Conservation (phyloP, 2,113 vertebrate genomes). For the Odontophorus gujanensis region DNA sequence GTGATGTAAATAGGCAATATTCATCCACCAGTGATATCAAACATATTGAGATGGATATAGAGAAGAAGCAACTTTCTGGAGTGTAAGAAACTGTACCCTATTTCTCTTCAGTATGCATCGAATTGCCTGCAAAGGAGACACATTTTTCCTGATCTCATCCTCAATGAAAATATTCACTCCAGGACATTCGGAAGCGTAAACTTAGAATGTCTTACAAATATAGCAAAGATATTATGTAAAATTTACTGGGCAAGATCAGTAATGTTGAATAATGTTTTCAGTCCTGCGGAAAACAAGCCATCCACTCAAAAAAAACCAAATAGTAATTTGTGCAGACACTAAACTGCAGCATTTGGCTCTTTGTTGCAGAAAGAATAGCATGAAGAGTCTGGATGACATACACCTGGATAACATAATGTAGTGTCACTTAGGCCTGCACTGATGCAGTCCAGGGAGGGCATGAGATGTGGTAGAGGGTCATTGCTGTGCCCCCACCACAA, state of each 20-base stretch:
- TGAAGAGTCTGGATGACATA: background rate
- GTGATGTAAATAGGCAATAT: background rate
- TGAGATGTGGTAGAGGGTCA: background rate
- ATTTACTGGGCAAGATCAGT: background rate
- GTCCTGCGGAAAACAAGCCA: background rate
- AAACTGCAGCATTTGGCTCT: background rate
- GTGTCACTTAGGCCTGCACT: background rate
- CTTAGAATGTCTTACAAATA: background rate
- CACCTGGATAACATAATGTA: background rate
- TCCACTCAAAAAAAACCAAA: background rate
- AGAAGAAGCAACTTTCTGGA: background rate
- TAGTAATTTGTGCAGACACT: background rate
- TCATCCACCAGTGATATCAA: background rate
- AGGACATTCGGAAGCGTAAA: background rate
- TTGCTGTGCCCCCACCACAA: background rate
- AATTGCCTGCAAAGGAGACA: background rate
- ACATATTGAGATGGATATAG: background rate
- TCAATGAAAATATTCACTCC: background rate
- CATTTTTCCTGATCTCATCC: background rate
- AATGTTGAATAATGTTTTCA: background rate
- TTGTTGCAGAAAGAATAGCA: background rate
- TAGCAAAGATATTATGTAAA: background rate
- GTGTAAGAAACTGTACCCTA: background rate
- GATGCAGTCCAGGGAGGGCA: background rate
- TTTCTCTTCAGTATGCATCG: background rate